Percentiles rank a stretch among this genome's conserved stretches.
phyloP scores from a whole-genome alignment of 2,888 invertebrate genomes.

The Folsomia candida region DNA sequence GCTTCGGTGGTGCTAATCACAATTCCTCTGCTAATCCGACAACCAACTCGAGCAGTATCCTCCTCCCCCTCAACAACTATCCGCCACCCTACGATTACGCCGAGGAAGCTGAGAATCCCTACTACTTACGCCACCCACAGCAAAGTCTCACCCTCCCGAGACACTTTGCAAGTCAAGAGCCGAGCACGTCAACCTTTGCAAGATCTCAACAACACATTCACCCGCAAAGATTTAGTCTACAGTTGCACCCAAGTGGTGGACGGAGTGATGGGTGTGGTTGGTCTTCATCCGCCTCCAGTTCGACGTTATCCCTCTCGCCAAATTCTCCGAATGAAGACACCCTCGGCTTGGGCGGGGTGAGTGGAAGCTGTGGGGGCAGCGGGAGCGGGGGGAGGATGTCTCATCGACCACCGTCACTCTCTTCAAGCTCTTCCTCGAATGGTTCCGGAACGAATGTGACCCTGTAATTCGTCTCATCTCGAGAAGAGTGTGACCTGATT shows the following conservation, averaged over 20 bases:
- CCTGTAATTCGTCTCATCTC: too few relatives aligned
- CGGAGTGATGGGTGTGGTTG: too few relatives aligned
- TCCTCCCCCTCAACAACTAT: neutral
- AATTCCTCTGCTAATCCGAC: conserved; percentile 22
- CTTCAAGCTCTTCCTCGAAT: conserved; percentile 32
- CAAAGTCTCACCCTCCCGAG: too few relatives aligned
- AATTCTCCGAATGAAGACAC: conserved; percentile 41
- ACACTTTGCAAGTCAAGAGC: too few relatives aligned
- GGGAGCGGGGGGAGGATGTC: too few relatives aligned
- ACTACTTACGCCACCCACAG: too few relatives aligned
- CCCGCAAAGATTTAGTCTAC: conserved; percentile 46
- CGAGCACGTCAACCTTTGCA: too few relatives aligned
- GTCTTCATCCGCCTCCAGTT: conserved; percentile 43
- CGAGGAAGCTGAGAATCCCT: neutral
- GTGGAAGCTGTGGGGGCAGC: too few relatives aligned
- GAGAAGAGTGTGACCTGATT: too few relatives aligned
- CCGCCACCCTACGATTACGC: neutral
- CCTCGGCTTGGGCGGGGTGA: too few relatives aligned
- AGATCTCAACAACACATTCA: too few relatives aligned
- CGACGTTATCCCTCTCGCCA: conserved; percentile 46
- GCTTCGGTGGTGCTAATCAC: neutral
- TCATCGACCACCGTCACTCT: conserved; percentile 18
- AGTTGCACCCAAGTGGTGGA: conserved; percentile 39
- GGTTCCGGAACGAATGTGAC: conserved; percentile 22
- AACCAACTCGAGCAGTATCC: conserved; percentile 1